Base-by-base conservation (phyloP, 2,113 vertebrate genomes). In the Bujurquina vittata region DNA sequence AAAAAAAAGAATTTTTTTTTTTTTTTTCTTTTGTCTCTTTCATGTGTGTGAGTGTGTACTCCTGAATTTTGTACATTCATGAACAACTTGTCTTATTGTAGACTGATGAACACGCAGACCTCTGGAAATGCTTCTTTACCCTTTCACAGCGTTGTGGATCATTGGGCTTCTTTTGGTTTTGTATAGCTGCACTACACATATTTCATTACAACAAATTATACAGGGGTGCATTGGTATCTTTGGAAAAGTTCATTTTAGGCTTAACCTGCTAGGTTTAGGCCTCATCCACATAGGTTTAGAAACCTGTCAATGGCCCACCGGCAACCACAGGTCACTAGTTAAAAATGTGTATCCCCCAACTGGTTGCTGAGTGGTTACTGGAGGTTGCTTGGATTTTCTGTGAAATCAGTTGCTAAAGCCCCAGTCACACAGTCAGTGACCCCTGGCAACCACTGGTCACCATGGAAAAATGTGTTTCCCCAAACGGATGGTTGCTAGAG, bases 401-500 rank as follows among this genome's bases (percentile, higher is more conserved):
- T 31, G 29, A 31, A 31, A 31, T 31, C 5, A 35, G 33, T 7
- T 35, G 33, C 33, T 35, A 35, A 35, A 35, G 4, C 40, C 22
- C 26, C 26, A 49, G 10, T 22, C 46, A 49, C 40, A 26, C 40
- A 1, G 26, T 69, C 22, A 7, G 40, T 69, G 0, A 67, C 22
- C 40, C 8, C 62, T 67, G 40, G 22, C 10, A 49, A 8, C 63
- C 43, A 31, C 65, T 52, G 65, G 43, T 69, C 49, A 10, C 0
- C 31, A 15, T 15, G 49, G 35, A 17, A 17, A 52, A 52, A 52
- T 52, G 46, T 52, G 15, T 52, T 18, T 67, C 46, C 22, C 63
- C 63, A 4, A 8, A 12, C 10, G 1, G 40, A 1, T 0, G 23
- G 65, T 69, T 2, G 0, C 29, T 67, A 22, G 40, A 67, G 46